A percentile compares a stretch with the other conserved stretches of the same genome.
Evolutionary conservation across 1,140 invertebrate genomes (phyloP).

Genomic region (Aphaenogaster floridana): DNA sequence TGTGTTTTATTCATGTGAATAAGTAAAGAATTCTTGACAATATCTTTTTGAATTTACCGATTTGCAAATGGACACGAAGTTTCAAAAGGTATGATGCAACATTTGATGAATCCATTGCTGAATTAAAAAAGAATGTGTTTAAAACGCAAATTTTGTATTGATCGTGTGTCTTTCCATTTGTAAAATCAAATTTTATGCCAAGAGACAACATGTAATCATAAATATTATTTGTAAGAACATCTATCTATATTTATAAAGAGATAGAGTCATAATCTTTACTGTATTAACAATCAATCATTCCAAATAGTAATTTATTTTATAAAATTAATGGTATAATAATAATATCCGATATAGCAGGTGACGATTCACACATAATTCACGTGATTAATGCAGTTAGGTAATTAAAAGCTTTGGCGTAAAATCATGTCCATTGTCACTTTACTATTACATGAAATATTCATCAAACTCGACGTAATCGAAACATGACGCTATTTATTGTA

Average conservation of each 20-base stretch:
- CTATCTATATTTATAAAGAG: neutral
- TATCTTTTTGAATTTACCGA: neutral
- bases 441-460: conserved; percentile 5
- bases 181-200: conserved; percentile 15
- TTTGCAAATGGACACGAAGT: neutral
- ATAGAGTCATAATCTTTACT: neutral
- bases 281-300: neutral
- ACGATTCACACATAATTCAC: neutral
- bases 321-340: neutral
- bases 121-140: conserved; percentile 13
- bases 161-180: neutral
- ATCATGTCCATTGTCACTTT: neutral
- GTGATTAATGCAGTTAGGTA: neutral
- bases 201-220: neutral
- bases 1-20: neutral
- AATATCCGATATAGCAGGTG: neutral
- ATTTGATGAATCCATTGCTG: neutral
- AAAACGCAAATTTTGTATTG: neutral
- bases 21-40: neutral
- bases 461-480: neutral
- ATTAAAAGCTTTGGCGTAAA: neutral
- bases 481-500: neutral
- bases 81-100: neutral
- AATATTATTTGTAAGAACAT: neutral
- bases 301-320: neutral